Evolutionary conservation across 2,113 vertebrate genomes (phyloP).

Genomic region (Limnothrissa miodon): DNA sequence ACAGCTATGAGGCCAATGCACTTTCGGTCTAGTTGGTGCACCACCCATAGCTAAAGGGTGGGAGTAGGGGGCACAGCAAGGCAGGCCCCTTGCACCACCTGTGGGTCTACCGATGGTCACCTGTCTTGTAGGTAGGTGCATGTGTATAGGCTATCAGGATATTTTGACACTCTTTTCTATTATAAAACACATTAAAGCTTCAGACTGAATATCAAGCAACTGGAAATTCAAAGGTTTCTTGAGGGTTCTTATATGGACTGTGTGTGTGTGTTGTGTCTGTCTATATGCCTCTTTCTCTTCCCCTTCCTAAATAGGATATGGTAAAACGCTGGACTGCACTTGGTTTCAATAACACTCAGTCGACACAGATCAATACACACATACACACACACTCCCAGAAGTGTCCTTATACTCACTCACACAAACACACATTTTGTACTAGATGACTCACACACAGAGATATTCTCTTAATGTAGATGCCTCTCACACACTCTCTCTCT

Average conservation of each 20-base stretch:
- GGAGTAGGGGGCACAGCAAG: too few species aligned
- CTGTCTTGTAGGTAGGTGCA: too few species aligned
- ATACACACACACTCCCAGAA: neutral
- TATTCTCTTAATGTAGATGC: too few species aligned
- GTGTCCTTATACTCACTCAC: neutral
- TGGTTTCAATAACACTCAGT: conserved; percentile 55
- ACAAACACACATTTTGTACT: neutral
- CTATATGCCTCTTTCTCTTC: conserved; percentile 64
- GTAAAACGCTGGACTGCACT: conserved; percentile 61
- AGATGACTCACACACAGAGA: neutral
- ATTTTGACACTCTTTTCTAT: too few species aligned
- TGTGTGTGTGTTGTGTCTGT: neutral
- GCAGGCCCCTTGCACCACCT: too few species aligned
- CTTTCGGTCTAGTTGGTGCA: too few species aligned
- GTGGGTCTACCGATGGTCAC: too few species aligned
- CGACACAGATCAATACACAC: conserved; percentile 22
- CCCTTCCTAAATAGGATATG: conserved; percentile 55
- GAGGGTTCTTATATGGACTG: neutral
- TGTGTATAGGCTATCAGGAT: too few species aligned
- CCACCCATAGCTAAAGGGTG: too few species aligned
- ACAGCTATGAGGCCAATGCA: neutral
- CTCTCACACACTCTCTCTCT: neutral
- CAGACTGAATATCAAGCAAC: too few species aligned
- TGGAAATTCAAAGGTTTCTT: neutral
- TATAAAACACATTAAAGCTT: too few species aligned